Conservation (phyloP, 1,140 invertebrate genomes). For the Lineus longissimus region DNA sequence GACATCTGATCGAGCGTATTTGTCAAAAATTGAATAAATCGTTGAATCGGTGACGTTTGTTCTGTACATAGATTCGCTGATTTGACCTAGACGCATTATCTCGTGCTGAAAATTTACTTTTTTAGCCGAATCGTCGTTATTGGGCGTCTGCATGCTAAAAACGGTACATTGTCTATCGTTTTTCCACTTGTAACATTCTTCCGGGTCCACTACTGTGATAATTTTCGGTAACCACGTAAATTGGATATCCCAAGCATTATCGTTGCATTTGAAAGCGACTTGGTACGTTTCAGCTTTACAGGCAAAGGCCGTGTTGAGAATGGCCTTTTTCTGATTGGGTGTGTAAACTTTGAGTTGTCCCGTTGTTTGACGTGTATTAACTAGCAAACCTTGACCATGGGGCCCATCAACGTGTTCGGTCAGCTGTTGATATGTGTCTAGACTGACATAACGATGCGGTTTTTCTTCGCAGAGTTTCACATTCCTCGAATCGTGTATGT, state of each 20-base stretch:
- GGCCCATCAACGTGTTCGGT: background rate
- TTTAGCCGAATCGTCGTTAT: background rate
- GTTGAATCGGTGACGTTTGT: background rate
- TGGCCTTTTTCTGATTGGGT: background rate
- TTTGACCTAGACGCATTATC: background rate
- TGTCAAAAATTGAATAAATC: background rate
- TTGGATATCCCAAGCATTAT: background rate
- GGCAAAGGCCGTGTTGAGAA: background rate
- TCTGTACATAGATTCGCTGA: background rate
- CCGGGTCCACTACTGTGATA: background rate
- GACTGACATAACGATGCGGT: background rate
- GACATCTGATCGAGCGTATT: background rate
- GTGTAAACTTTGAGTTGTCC: conserved; percentile 1
- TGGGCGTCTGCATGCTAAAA: background rate
- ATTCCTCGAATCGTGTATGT: background rate
- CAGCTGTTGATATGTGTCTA: background rate
- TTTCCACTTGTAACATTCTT: conserved; percentile 2
- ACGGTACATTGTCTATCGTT: background rate
- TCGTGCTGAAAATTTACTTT: background rate
- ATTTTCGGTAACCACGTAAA: background rate
- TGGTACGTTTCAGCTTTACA: background rate
- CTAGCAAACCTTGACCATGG: background rate
- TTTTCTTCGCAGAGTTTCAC: conserved; percentile 1
- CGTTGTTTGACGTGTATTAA: background rate
- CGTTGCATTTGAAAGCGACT: background rate